Percentiles rank a stretch among this genome's conserved stretches.
phyloP scores from a whole-genome alignment of 2,888 invertebrate species.

The Aleiodes testaceus region DNA sequence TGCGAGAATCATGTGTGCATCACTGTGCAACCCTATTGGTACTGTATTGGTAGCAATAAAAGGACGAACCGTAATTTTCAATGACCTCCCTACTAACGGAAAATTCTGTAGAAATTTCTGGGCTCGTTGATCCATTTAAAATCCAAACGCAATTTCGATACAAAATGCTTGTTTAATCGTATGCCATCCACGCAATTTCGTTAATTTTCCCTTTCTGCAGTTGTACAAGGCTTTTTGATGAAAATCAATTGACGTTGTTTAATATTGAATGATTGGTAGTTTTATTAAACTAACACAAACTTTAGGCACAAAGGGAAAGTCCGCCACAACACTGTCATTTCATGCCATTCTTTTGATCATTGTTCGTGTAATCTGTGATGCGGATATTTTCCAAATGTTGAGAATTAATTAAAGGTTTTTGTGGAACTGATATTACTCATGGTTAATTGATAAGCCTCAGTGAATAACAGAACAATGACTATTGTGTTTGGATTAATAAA shows the following conservation, averaged over 20 bases:
- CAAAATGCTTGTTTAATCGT: constrained; percentile 34
- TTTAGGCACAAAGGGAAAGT: too few species aligned
- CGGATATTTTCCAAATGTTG: too few species aligned
- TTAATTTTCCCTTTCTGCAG: constrained; percentile 27
- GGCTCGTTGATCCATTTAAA: constrained; percentile 35
- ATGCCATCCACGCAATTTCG: constrained; percentile 39
- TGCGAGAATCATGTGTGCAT: constrained; percentile 9
- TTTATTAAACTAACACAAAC: too few species aligned
- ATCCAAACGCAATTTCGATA: constrained; percentile 40
- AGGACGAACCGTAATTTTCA: constrained; percentile 36
- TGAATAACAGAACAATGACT: too few species aligned
- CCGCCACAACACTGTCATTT: too few species aligned
- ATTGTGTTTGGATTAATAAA: too few species aligned
- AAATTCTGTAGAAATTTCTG: constrained; percentile 19
- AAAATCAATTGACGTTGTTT: constrained; percentile 37
- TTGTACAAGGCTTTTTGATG: constrained; percentile 9
- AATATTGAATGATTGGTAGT: constrained; percentile 8
- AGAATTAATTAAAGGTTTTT: too few species aligned
- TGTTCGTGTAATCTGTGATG: too few species aligned
- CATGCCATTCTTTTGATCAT: too few species aligned
- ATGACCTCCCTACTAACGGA: constrained; percentile 10
- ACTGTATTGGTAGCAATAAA: constrained; percentile 26
- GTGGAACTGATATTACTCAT: too few species aligned
- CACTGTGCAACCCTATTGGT: background rate
- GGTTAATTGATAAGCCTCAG: too few species aligned